Base-by-base conservation (phyloP, 53 echinoderm and acorn worm species). In the Hippasteria phrygiana region DNA sequence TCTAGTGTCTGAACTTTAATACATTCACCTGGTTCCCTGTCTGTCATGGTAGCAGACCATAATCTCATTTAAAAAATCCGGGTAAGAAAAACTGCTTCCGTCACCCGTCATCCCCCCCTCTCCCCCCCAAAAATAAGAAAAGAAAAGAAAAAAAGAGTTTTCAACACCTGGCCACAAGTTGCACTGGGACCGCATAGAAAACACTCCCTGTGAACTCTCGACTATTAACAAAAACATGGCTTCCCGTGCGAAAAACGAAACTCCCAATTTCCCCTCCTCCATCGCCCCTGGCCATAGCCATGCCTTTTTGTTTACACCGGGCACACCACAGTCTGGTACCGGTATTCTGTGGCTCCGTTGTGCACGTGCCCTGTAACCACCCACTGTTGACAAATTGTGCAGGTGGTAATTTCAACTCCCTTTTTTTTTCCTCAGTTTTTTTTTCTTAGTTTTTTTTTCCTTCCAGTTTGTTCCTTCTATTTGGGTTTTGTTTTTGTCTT, bases 111-210 rank as follows among this genome's bases (percentile, higher is more conserved):
- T 2, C 9, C 72, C 26, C 74, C 26, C 26, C 74, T 22, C 46
- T 42, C 41, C 74, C n/a, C 8, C 18, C n/a, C n/a, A n/a, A n/a
- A n/a, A n/a, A n/a, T n/a, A n/a, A n/a, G n/a, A n/a, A n/a, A n/a
- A n/a, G n/a, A 4, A 8, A 41, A 20, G 12, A 3, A 6, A n/a
- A 22, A 74, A 45, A 39, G 71, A 85, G 36, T 47, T 84, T 50
- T 85, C 85, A 85, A 43, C 85, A 85, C 85, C 70, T 85, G 71
- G 31, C 69, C 35, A 50, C 85, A 69, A 85, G 71, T 70, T 85
- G 71, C 36, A 47, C 29, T 24, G 37, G 41, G 33, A 26, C 67
- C 17, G 32, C 83, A 65, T 14, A 83, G 43, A 66, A 83, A 62
- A 22, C 27, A 24, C 27, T 46, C 69, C 32, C 46, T 9, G 32